Evolutionary conservation across 2,113 vertebrate species (phyloP).

Genomic region (Lichenostomus cassidix): DNA sequence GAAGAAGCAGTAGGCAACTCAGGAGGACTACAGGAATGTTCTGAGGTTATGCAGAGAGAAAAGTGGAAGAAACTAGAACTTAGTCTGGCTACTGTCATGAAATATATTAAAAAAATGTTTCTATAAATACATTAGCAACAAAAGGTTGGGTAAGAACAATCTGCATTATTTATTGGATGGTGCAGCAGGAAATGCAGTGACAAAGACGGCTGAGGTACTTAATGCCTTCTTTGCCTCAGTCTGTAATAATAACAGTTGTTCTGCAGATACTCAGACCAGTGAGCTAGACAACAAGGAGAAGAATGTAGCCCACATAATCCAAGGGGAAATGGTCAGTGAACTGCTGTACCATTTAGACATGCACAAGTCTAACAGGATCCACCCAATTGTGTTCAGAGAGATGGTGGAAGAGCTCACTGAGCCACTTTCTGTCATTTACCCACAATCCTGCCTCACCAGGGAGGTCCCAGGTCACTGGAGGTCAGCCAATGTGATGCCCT

Average conservation of each 20-base stretch:
- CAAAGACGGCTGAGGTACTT: not conserved
- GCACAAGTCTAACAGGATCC: not conserved
- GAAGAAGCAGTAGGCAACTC: not conserved
- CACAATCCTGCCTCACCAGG: not conserved
- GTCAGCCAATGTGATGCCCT: not conserved
- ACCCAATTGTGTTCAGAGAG: not conserved
- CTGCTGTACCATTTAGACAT: not conserved
- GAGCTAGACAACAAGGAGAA: not conserved
- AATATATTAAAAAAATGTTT: not conserved
- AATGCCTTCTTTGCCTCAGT: not conserved
- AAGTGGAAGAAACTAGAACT: not conserved
- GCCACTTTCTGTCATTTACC: not conserved
- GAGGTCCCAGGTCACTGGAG: not conserved
- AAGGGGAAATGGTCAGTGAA: not conserved
- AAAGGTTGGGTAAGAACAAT: not conserved
- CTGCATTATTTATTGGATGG: not conserved
- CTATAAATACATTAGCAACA: not conserved
- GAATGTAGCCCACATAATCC: not conserved
- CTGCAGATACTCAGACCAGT: not conserved
- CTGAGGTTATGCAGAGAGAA: not conserved
- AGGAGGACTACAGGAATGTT: not conserved
- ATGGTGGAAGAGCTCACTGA: not conserved
- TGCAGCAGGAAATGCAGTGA: not conserved
- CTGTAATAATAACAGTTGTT: not conserved
- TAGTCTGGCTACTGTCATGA: not conserved